Percentiles rank a stretch among this genome's conserved stretches.
phyloP scores from a whole-genome alignment of 92 coral and sea anemone genomes.

The Porites lobata region DNA sequence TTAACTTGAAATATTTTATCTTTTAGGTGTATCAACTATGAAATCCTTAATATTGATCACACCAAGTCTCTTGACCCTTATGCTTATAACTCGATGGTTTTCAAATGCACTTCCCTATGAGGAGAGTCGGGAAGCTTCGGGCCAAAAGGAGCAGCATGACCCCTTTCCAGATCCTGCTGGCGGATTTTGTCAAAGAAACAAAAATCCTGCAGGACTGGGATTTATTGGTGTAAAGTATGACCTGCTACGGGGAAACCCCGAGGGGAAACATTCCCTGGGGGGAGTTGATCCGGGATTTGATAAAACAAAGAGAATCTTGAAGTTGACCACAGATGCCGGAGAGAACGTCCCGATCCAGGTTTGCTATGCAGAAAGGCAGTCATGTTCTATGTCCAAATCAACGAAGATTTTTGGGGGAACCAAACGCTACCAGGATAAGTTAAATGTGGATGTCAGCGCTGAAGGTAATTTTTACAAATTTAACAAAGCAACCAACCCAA shows the following conservation, averaged over 20 bases:
- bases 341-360: constrained; percentile 33
- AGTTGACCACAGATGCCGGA: constrained; percentile 17
- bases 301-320: constrained; percentile 12
- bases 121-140: background rate
- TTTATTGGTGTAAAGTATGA: constrained; percentile 38
- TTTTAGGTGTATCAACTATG: background rate
- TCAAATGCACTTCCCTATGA: background rate
- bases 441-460: constrained; percentile 6
- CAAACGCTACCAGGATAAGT: constrained; percentile 31
- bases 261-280: constrained; percentile 9
- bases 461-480: background rate
- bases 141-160: background rate
- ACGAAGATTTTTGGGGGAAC: constrained; percentile 26
- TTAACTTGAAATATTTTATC: background rate
- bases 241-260: constrained; percentile 32
- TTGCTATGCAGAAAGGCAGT: constrained; percentile 12
- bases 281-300: constrained; percentile 40
- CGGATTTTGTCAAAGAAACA: background rate
- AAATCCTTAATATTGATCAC: background rate
- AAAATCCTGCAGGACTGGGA: constrained; percentile 38
- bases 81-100: background rate
- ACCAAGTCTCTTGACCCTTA: background rate
- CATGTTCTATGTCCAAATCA: background rate
- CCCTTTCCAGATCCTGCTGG: background rate
- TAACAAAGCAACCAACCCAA: too few species aligned